A percentile compares a stretch with the other conserved stretches of the same genome.
Conservation (phyloP, 2,113 vertebrate species). For the Gasterosteus nipponicus region DNA sequence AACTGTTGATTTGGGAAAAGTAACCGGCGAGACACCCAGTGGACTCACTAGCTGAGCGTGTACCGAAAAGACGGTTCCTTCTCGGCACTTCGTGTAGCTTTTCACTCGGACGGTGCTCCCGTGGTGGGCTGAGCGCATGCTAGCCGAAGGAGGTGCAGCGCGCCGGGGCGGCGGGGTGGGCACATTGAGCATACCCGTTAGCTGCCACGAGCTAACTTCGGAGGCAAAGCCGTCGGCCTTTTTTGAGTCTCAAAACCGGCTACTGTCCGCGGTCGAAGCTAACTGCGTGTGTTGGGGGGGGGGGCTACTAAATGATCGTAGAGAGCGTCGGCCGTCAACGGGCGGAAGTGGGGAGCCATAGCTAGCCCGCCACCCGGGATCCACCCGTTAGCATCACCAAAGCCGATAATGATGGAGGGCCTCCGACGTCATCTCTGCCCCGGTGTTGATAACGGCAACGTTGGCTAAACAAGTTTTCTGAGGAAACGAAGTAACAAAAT, state of each 20-base stretch:
- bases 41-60: neutral
- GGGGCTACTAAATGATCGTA: neutral
- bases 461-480: neutral
- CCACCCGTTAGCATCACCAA: conserved; percentile 44
- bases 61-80: neutral
- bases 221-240: neutral
- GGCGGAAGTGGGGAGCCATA: neutral
- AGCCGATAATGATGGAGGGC: conserved; percentile 33
- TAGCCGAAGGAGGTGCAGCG: conserved; percentile 20
- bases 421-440: conserved; percentile 33
- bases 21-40: neutral
- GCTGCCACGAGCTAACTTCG: conserved; percentile 48
- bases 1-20: neutral
- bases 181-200: conserved; percentile 22
- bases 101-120: neutral
- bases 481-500: neutral
- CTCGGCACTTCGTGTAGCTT: conserved; percentile 14
- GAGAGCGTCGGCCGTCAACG: neutral
- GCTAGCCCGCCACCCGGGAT: conserved; percentile 24
- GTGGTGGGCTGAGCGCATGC: conserved; percentile 31
- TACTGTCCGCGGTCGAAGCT: too few relatives aligned
- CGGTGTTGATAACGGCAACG: neutral
- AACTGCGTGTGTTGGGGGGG: neutral
- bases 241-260: neutral
- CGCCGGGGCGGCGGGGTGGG: neutral